Base-by-base conservation (phyloP, 2,797 vertebrate genomes). In the Todus mexicanus region DNA sequence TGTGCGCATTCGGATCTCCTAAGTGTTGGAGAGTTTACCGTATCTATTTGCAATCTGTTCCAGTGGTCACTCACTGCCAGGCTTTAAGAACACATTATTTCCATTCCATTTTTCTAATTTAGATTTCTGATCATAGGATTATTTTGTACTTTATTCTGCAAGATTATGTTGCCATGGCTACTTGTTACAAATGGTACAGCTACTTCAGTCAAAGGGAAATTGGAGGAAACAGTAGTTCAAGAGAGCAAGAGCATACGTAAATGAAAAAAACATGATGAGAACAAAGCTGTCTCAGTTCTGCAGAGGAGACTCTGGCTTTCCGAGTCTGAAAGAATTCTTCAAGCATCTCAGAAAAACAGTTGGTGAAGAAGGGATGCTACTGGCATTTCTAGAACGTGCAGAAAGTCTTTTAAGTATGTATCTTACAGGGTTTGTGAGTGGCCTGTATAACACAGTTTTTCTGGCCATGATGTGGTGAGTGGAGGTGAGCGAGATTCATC, bases 151-250 rank as follows among this genome's bases (percentile, higher is more conserved):
- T 94, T 94, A 90, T 94, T 95, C 81, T 90, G 50, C 61, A 94
- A 87, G 81, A 93, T 94, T 96, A 92, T 75, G 92, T 94, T 94
- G 84, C 93, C 75, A 93, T 96, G 88, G 69, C 89, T 95, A 93
- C 93, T 92, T 94, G 81, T 90, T 95, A 69, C 81, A 66, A 85
- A 77, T 86, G 59, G 70, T 94, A 53, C 47, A 78, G 57, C 86
- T 79, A 83, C 86, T 94, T 92, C 78, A 92, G n/a, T 54, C 80
- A 43, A 94, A 89, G 63, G 90, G 63, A 95, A 93, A 90, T 89
- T 77, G 81, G 61, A 92, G 50, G 57, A 94, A 95, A 80, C 72
- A 66, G 80, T 47, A 79, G 92, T 94, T 96, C 86, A 94, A 77
- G 75, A 71, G 86, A 92, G 92, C 87, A 89, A 29, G 22, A 81